Evolutionary conservation across 2,113 vertebrate species (phyloP).

Genomic region (Dromiciops gliroides): DNA sequence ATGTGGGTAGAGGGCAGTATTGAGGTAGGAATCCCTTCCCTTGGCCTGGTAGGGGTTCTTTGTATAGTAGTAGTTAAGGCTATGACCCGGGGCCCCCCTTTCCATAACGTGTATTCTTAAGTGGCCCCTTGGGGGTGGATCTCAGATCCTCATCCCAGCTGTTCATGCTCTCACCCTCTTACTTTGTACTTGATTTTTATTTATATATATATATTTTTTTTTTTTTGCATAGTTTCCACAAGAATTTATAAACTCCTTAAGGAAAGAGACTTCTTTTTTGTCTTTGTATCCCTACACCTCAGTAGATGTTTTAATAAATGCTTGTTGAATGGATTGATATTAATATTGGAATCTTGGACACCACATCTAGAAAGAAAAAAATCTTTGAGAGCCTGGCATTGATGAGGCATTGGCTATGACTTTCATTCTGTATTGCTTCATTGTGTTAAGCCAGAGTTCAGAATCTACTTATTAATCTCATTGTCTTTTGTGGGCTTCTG

Average conservation of each 20-base stretch:
- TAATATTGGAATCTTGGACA: neutral
- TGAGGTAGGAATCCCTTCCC: neutral
- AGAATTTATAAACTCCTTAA: neutral
- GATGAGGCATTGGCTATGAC: neutral
- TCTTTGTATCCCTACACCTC: neutral
- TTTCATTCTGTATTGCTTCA: neutral
- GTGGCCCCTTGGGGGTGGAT: no score
- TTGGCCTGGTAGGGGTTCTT: neutral
- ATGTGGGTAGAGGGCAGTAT: neutral
- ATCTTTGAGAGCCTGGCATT: neutral
- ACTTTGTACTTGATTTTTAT: neutral
- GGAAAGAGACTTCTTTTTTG: neutral
- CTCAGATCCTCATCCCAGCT: neutral
- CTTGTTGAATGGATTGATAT: neutral
- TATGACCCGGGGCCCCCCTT: neutral
- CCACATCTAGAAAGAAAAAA: neutral
- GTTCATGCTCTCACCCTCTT: neutral
- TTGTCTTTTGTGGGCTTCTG: conserved; percentile 12
- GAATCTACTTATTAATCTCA: conserved; percentile 28
- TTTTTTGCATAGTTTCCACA: no score
- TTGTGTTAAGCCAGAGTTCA: conserved; percentile 7
- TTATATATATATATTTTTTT: neutral
- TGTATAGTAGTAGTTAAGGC: neutral
- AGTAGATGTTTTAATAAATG: neutral
- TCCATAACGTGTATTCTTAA: neutral